Evolutionary conservation across 2,888 invertebrate species (phyloP).

Genomic region (Actias luna): DNA sequence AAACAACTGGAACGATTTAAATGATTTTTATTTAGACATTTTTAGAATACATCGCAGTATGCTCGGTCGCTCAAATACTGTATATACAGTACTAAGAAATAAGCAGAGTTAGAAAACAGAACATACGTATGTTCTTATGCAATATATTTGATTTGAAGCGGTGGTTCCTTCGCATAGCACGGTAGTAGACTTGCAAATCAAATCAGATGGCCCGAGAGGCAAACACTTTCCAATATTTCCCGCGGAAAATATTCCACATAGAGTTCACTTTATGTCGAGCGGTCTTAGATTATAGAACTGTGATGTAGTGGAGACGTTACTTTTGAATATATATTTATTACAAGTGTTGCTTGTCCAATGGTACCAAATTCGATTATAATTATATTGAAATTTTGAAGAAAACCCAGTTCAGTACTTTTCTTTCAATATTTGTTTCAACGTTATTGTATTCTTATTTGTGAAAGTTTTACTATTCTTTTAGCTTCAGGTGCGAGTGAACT

Average conservation of each 20-base stretch:
- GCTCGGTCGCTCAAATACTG: too few relatives aligned
- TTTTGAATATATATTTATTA: neutral
- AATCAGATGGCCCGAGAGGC: slow-evolving; percentile 57
- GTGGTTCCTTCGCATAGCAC: slow-evolving; percentile 40
- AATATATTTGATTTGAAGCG: slow-evolving; percentile 23
- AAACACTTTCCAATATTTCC: slow-evolving; percentile 63
- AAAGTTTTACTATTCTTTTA: too few relatives aligned
- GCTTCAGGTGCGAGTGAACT: too few relatives aligned
- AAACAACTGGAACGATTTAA: too few relatives aligned
- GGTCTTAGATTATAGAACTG: slow-evolving; percentile 29
- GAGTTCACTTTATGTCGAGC: slow-evolving; percentile 30
- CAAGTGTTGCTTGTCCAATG: too few relatives aligned
- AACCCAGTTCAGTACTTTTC: too few relatives aligned
- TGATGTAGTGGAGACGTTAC: neutral
- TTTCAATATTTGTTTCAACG: too few relatives aligned
- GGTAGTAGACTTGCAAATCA: slow-evolving; percentile 51
- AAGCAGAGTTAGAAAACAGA: neutral
- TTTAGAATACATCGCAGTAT: too few relatives aligned
- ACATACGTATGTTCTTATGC: slow-evolving; percentile 14
- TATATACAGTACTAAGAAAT: neutral
- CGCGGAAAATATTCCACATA: slow-evolving; percentile 48
- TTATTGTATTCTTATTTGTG: too few relatives aligned
- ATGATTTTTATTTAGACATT: too few relatives aligned
- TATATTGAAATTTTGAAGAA: too few relatives aligned
- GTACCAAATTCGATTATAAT: too few relatives aligned